Evolutionary conservation across 2,888 invertebrate species (phyloP).

Genomic region (Micropterix aruncella): DNA sequence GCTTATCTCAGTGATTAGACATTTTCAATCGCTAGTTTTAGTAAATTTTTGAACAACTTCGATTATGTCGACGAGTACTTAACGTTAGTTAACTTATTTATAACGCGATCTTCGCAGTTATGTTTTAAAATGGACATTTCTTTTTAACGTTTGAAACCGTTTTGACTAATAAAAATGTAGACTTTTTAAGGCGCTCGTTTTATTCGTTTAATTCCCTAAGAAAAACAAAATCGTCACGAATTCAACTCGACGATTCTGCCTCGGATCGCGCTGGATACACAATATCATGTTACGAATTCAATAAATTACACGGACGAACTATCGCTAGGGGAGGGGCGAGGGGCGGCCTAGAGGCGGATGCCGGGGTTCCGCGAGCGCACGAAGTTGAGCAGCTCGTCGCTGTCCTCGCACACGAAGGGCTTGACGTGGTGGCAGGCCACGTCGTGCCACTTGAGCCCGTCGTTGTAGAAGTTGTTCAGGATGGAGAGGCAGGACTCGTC

Average conservation of each 20-base stretch:
- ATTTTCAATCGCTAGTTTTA: too few species aligned
- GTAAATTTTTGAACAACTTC: too few species aligned
- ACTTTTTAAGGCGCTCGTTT: background rate
- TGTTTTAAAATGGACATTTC: too few species aligned
- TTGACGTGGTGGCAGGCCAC: conserved; percentile 78
- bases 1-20: conserved; percentile 27
- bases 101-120: too few species aligned
- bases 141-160: too few species aligned
- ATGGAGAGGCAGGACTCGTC: conserved; percentile 84
- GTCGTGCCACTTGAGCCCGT: conserved; percentile 78
- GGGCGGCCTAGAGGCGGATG: conserved; percentile 52
- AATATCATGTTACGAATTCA: conserved; percentile 21
- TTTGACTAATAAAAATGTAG: background rate
- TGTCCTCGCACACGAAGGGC: conserved; percentile 84
- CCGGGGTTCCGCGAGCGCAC: conserved; percentile 81
- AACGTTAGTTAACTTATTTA: too few species aligned
- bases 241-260: background rate
- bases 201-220: too few species aligned
- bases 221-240: too few species aligned
- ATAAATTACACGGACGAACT: conserved; percentile 14
- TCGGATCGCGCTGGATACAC: background rate
- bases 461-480: conserved; percentile 84
- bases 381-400: conserved; percentile 79
- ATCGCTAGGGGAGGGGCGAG: conserved; percentile 6
- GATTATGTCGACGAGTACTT: too few species aligned